phyloP scores from a whole-genome alignment of 2,113 vertebrate genomes.

The Calyptommatus sinebrachiatus region DNA sequence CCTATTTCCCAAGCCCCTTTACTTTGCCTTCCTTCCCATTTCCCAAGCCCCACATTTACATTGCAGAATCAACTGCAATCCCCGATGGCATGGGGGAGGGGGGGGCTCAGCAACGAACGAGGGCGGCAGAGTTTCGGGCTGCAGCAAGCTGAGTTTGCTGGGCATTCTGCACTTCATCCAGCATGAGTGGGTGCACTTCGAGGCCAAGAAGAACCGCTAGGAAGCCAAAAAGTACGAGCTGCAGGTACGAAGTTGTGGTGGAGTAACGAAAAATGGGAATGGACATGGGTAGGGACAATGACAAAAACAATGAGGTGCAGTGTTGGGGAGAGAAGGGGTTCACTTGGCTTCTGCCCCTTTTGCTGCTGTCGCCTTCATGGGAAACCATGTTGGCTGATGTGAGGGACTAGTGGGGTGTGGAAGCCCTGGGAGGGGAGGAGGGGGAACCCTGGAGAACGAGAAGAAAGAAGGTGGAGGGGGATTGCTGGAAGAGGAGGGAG shows the following conservation, averaged over 20 bases:
- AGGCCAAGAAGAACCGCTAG: conserved; percentile 90
- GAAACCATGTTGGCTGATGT: conserved; percentile 63
- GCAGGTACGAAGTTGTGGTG: conserved; percentile 67
- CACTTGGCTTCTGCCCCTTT: conserved; percentile 1
- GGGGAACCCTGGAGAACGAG: not conserved
- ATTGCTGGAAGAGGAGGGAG: too few species aligned
- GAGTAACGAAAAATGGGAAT: not conserved
- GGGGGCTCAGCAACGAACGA: conserved; percentile 48
- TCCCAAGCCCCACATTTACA: too few species aligned
- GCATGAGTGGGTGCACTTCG: conserved; percentile 90
- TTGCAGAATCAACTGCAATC: too few species aligned
- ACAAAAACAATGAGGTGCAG: too few species aligned
- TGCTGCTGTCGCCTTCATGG: conserved; percentile 64
- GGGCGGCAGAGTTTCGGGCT: conserved; percentile 31
- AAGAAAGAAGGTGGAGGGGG: too few species aligned
- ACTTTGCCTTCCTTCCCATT: too few species aligned
- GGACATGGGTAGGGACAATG: too few species aligned
- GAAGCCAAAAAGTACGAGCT: conserved; percentile 88
- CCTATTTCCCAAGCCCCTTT: too few species aligned
- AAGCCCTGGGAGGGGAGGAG: not conserved
- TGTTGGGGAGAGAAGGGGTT: not conserved
- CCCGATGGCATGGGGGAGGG: too few species aligned
- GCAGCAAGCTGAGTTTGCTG: conserved; percentile 78
- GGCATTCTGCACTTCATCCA: conserved; percentile 92
- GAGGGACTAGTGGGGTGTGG: conserved; percentile 32